These are phyloP conservation scores for Oreotrochilus melanogaster DNA, from an alignment of 2,113 vertebrate genomes.

Conservation along the genomic window DNA sequence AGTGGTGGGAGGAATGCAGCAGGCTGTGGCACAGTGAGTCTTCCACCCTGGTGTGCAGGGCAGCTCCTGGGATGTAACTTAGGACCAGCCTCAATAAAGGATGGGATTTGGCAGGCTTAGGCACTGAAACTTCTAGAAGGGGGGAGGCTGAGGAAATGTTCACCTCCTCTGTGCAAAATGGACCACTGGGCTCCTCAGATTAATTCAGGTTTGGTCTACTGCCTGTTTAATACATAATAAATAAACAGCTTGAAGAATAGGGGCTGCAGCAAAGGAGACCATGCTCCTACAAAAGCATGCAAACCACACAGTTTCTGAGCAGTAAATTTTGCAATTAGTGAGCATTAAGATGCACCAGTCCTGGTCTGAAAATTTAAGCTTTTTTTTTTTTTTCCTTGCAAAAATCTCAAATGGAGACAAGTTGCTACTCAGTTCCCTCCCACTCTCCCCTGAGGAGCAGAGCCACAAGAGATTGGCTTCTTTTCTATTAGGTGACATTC, in stretches of 20 bases:
- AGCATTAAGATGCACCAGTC: background rate
- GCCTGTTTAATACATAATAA: background rate
- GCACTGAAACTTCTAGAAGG: background rate
- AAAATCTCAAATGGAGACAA: background rate
- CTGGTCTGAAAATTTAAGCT: background rate
- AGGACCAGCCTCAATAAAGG: background rate
- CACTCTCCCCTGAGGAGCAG: background rate
- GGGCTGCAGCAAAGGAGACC: background rate
- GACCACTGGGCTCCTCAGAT: background rate
- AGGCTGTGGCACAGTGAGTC: background rate
- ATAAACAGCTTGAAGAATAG: background rate
- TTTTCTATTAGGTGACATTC: background rate
- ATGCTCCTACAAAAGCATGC: background rate
- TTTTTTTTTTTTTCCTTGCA: background rate
- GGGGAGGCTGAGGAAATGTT: background rate
- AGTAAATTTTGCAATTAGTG: background rate
- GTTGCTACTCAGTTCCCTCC: background rate
- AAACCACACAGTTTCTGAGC: background rate
- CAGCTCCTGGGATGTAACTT: background rate
- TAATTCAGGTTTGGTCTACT: background rate
- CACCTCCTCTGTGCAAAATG: background rate
- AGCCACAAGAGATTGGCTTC: background rate
- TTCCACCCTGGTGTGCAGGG: background rate
- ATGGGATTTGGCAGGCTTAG: background rate
- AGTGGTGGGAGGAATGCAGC: background rate